Evolutionary conservation across 2,888 invertebrate genomes (phyloP).

Genomic region (Gandaritis pyraliata): DNA sequence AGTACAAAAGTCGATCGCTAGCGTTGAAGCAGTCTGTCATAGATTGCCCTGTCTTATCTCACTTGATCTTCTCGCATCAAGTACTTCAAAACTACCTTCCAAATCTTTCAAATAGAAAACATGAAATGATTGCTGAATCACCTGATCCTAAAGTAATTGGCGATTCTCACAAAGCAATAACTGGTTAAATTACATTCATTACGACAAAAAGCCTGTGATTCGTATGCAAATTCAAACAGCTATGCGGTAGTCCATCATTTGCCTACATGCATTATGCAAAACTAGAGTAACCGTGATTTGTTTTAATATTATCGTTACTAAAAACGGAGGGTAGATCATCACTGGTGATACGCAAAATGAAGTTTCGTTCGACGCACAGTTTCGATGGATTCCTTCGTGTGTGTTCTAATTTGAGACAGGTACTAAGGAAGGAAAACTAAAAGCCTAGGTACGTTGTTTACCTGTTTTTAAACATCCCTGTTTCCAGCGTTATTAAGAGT

Average conservation of each 20-base stretch:
- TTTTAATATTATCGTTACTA: too few relatives aligned
- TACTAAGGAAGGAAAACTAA: too few relatives aligned
- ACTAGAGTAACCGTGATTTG: constrained; percentile 13
- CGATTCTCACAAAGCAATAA: constrained; percentile 28
- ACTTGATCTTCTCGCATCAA: background rate
- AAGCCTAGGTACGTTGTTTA: too few relatives aligned
- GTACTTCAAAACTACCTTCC: too few relatives aligned
- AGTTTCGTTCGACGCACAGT: background rate
- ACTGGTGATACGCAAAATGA: too few relatives aligned
- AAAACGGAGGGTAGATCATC: too few relatives aligned
- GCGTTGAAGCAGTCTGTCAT: too few relatives aligned
- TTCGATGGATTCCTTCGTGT: too few relatives aligned
- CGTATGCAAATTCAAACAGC: constrained; percentile 26
- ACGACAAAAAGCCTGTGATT: constrained; percentile 23
- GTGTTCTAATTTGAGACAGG: too few relatives aligned
- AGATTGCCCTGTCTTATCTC: background rate
- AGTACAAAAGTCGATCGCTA: too few relatives aligned
- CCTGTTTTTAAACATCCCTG: too few relatives aligned
- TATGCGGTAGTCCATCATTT: constrained; percentile 27
- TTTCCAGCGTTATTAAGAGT: background rate
- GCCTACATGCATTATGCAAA: constrained; percentile 20
- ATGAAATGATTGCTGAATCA: constrained; percentile 15
- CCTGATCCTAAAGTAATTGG: constrained; percentile 32
- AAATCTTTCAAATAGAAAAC: background rate
- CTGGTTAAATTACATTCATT: constrained; percentile 26